phyloP scores from a whole-genome alignment of 2,113 vertebrate genomes.

The Ceratotherium simum region DNA sequence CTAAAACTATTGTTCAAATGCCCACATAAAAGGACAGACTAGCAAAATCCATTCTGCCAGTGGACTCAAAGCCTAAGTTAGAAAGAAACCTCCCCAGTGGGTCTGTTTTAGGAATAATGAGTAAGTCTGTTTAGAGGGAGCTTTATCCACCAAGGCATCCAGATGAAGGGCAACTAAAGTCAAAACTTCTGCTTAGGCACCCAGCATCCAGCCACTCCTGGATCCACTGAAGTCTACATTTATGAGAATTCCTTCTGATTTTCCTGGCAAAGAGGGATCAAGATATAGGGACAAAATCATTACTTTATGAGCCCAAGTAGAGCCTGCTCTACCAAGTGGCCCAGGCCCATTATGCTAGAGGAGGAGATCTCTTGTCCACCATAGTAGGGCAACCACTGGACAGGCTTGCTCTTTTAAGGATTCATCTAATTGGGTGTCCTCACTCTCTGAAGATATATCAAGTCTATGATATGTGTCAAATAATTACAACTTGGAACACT shows the following conservation, averaged over 20 bases:
- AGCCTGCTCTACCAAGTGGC: not conserved
- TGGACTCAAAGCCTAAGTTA: not conserved
- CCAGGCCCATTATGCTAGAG: not conserved
- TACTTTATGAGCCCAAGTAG: not conserved
- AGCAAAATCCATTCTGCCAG: slow-evolving; percentile 30
- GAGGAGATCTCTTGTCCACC: not conserved
- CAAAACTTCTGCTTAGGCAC: not conserved
- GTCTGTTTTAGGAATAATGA: not conserved
- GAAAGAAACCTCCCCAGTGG: not conserved
- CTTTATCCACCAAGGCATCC: not conserved
- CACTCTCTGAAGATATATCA: not conserved
- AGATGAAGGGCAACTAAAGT: not conserved
- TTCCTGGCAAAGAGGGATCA: not conserved
- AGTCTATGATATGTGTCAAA: not conserved
- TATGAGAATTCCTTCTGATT: not conserved
- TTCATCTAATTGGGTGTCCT: not conserved
- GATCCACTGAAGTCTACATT: not conserved
- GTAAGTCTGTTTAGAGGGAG: not conserved
- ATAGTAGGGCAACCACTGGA: not conserved
- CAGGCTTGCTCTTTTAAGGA: not conserved
- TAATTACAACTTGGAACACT: not conserved
- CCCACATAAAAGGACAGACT: not conserved
- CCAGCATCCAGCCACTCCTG: not conserved
- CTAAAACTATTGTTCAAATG: not conserved
- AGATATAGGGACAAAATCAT: not conserved